Percentiles rank a stretch among this genome's conserved stretches.
Evolutionary conservation across 2,888 invertebrate species (phyloP).

Genomic region (Mantis religiosa): DNA sequence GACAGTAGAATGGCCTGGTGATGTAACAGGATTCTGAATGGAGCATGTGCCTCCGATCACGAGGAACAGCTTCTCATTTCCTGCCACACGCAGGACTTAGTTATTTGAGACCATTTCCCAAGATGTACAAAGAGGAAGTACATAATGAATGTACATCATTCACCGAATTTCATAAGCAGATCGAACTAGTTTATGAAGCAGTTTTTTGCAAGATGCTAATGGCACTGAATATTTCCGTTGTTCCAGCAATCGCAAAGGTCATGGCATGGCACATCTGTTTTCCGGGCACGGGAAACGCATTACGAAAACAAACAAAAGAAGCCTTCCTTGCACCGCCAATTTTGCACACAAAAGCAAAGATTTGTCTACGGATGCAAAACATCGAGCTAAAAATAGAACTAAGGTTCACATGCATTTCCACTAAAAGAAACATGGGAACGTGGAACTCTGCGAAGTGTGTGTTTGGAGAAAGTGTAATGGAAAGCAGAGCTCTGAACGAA

Average conservation of each 20-base stretch:
- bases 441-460: not conserved
- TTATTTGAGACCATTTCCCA: not conserved
- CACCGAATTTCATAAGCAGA: not conserved
- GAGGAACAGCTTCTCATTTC: not conserved
- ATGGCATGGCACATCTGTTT: not conserved
- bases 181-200: not conserved
- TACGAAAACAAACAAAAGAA: not conserved
- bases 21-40: not conserved
- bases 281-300: not conserved
- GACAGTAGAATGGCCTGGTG: not conserved
- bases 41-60: not conserved
- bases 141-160: not conserved
- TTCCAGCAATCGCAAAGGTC: not conserved
- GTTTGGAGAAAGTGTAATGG: too few species aligned
- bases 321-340: not conserved
- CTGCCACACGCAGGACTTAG: not conserved
- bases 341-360: not conserved
- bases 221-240: not conserved
- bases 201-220: not conserved
- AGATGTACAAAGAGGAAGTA: not conserved
- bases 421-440: not conserved
- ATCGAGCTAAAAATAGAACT: not conserved
- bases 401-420: not conserved
- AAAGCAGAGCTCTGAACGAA: not conserved
- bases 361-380: not conserved